A percentile compares a stretch with the other conserved stretches of the same genome.
These are phyloP conservation scores for Ochlodes sylvanus DNA, from an alignment of 2,888 invertebrate species.

Conservation along the genomic window DNA sequence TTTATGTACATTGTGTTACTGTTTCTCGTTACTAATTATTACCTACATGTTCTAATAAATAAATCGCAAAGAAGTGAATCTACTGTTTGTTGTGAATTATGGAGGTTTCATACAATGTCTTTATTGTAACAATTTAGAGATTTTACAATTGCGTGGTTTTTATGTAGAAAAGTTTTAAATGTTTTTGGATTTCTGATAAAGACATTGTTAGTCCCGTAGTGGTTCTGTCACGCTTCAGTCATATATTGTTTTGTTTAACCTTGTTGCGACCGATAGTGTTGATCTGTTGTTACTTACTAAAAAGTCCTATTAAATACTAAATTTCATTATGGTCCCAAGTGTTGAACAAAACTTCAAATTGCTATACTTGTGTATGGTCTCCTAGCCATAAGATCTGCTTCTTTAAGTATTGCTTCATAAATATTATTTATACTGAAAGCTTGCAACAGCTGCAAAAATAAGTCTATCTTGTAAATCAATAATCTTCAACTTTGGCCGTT, in stretches of 20 bases:
- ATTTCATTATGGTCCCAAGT: slow-evolving; percentile 68
- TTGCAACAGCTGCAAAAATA: slow-evolving; percentile 22
- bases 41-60: not conserved
- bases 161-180: slow-evolving; percentile 7
- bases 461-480: slow-evolving; percentile 38
- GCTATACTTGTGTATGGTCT: slow-evolving; percentile 65
- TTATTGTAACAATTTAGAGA: slow-evolving; percentile 47
- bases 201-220: slow-evolving; percentile 62
- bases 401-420: slow-evolving; percentile 41
- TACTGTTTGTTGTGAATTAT: slow-evolving; percentile 63
- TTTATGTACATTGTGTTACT: slow-evolving; percentile 19
- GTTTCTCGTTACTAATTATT: slow-evolving; percentile 36
- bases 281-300: slow-evolving; percentile 46
- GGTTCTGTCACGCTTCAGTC: slow-evolving; percentile 73
- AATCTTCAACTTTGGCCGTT: slow-evolving; percentile 23
- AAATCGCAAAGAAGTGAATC: slow-evolving; percentile 68
- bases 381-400: slow-evolving; percentile 56
- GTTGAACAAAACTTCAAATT: slow-evolving; percentile 81
- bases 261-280: slow-evolving; percentile 63
- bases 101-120: slow-evolving; percentile 67
- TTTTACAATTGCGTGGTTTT: slow-evolving; percentile 25
- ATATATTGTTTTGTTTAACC: slow-evolving; percentile 78
- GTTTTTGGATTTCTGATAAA: slow-evolving; percentile 52
- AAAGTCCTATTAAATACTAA: slow-evolving; percentile 48
- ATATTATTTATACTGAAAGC: slow-evolving; percentile 17